Evolutionary conservation across 2,888 invertebrate species (phyloP), one percentile per base, ranked within the genome.

Genomic region (Tenthredo scrophulariae): DNA sequence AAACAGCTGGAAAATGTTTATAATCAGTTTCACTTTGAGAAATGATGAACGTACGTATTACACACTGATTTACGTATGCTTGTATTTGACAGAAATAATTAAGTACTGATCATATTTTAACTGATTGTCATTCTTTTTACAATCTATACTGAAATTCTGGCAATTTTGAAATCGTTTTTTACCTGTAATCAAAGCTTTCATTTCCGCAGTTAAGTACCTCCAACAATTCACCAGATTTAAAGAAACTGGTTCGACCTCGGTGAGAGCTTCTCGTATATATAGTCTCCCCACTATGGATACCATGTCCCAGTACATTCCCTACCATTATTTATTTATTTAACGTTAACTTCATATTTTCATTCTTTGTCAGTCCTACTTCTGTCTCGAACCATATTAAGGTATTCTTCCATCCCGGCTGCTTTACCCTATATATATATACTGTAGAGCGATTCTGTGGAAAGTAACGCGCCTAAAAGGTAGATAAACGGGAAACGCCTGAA

Each of bases 1-100:
- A 80, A 84, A 91, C 83, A 75, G 87, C 92, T 93, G 72, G 62
- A 88, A 87, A 58, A 13, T 26, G 4, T 1, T 7, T 2, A 37
- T 72, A 29, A 26, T 26, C 13, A 13, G 62, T 62, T 62, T 62
- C 26, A 26, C 9, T 62, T 67, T 18, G 40, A 15, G 50, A 43
- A 26, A 10, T 62, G 26, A 46, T 0, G 46, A 46, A 46, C 13
- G 46, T 46, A 46, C 13, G 46, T 46, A 46, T 43, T 43, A 43
- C 10, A 10, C 40, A 13, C 13, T 46, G 13, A 46, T 46, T 46
- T 46, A 13, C 46, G 2, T 46, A 46, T 46, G 46, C 46, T 46
- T 46, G 46, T 46, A 46, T 46, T 13, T 13, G 13, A 46, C 15
- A 46, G 15, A 15, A 46, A 46, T 46, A 46, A 13, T 46, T 15